phyloP scores from a whole-genome alignment of 2,888 invertebrate genomes.

The Eustalomyia histrio region DNA sequence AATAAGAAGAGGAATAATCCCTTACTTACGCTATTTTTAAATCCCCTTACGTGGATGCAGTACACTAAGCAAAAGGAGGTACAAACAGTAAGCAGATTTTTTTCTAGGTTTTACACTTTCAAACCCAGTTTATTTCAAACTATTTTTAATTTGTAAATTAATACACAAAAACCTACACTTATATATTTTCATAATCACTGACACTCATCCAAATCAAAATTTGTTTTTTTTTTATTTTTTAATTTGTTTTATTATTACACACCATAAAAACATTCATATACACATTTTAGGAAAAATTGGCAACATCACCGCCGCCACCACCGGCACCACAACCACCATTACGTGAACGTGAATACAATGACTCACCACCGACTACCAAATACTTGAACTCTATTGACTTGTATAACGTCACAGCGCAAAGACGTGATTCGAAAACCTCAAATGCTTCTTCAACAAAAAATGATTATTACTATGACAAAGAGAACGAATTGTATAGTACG shows the following conservation, averaged over 20 bases:
- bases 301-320: slow-evolving; percentile 71
- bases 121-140: too few relatives aligned
- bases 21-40: too few relatives aligned
- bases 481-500: slow-evolving; percentile 76
- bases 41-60: too few relatives aligned
- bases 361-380: slow-evolving; percentile 75
- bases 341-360: slow-evolving; percentile 69
- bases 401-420: slow-evolving; percentile 72
- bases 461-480: slow-evolving; percentile 79
- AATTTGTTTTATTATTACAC: slow-evolving; percentile 38
- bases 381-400: slow-evolving; percentile 76
- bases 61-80: too few relatives aligned
- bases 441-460: slow-evolving; percentile 73
- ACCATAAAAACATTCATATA: slow-evolving; percentile 68
- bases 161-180: background rate
- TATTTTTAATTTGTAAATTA: background rate
- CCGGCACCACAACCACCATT: slow-evolving; percentile 70
- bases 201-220: slow-evolving; percentile 15
- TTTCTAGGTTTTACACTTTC: too few relatives aligned
- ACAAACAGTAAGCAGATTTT: too few relatives aligned
- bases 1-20: too few relatives aligned
- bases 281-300: slow-evolving; percentile 71
- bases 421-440: slow-evolving; percentile 75
- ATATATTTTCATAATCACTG: slow-evolving; percentile 1
- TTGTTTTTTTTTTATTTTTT: slow-evolving; percentile 36